Base-by-base conservation (phyloP, 2,888 invertebrate genomes). In the Eristalinus aeneus region DNA sequence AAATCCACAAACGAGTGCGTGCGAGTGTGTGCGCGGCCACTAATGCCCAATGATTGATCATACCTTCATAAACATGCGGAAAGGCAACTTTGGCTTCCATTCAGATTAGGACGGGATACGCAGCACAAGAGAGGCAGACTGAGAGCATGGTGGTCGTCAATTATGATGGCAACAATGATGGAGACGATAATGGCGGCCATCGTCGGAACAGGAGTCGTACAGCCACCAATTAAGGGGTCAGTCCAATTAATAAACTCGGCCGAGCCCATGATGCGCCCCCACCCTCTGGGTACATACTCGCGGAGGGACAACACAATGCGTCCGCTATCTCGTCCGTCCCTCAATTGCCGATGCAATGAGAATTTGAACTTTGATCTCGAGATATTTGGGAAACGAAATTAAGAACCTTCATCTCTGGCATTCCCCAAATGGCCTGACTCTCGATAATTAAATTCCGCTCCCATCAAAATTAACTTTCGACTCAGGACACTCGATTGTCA, bases 41-140 rank as follows among this genome's bases (percentile, higher is more conserved):
- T 74, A 86, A 86, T 86, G 64, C 75, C 32, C 74, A 65, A 74
- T 82, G 86, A 86, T 86, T 86, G 86, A 86, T 86, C 86, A 81
- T 74, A 81, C 81, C 73, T 86, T 61, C 77, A 81, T 85, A 60
- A 65, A 65, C 65, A 73, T 54, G 60, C 73, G 64, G 56, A 31
- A 69, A 64, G 56, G 46, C 39, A 31, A 46, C 16, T 46, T 46
- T 16, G 46, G 16, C 46, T 16, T 58, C 64, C 60, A 22, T 71
- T 71, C 58, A 80, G 75, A 85, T 85, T 80, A 80, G 68, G 27
- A 27, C 27, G 27, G 5, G 27, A 27, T 27, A 27, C 27, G 5
- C 46, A 46, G 39, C n/a, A 39, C n/a, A 16, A 46, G 46, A 16
- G 16, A n/a, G 81, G 77, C 76, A 85, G 63, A 85, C 58, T 22